A percentile compares a stretch with the other conserved stretches of the same genome.
Conservation (phyloP, 2,888 invertebrate genomes). For the Encarsia formosa region DNA sequence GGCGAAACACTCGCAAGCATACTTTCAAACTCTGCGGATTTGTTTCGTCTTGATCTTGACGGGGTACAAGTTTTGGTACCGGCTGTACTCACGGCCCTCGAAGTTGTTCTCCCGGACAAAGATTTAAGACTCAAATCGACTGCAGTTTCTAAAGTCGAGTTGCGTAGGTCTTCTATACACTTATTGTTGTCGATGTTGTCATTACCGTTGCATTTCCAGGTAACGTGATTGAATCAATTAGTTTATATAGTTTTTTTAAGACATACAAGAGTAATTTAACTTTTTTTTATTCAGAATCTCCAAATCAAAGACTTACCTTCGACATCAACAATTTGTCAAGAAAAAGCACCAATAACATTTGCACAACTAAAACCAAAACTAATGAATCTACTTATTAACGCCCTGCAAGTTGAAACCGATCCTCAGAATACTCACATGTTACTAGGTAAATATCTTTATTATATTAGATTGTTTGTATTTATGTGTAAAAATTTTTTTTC, state of each 20-base stretch:
- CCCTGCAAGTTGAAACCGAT: conserved; percentile 79
- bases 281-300: conserved; percentile 59
- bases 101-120: conserved; percentile 84
- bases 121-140: conserved; percentile 73
- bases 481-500: conserved; percentile 1
- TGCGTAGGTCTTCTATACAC: conserved; percentile 89
- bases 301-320: conserved; percentile 64
- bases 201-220: conserved; percentile 87
- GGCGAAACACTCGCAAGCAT: conserved; percentile 83
- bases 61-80: conserved; percentile 90
- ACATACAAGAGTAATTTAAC: not conserved
- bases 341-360: conserved; percentile 55
- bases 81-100: conserved; percentile 82
- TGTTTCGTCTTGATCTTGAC: conserved; percentile 86
- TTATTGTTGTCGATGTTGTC: conserved; percentile 86
- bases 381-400: conserved; percentile 77
- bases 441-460: conserved; percentile 54
- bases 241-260: not conserved
- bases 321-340: conserved; percentile 29
- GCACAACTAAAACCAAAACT: conserved; percentile 69
- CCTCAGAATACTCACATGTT: conserved; percentile 84
- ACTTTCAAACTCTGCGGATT: conserved; percentile 77
- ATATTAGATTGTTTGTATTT: not conserved
- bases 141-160: conserved; percentile 67
- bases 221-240: conserved; percentile 31